A percentile compares a stretch with the other conserved stretches of the same genome.
phyloP scores from a whole-genome alignment of 2,797 vertebrate species.

The Falco naumanni region DNA sequence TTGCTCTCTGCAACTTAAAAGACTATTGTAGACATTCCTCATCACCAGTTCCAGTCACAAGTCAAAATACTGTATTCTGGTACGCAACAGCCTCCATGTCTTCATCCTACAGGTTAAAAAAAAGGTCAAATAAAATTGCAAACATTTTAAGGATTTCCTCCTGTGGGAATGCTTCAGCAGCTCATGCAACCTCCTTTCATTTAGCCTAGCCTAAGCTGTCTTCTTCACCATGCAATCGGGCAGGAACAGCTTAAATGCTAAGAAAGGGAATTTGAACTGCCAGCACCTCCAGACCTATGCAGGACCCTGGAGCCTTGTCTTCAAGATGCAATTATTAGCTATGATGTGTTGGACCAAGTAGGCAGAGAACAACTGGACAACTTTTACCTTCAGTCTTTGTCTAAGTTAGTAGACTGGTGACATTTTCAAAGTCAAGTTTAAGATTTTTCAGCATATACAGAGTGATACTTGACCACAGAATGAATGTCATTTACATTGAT shows the following conservation, averaged over 20 bases:
- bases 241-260: background rate
- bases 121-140: background rate
- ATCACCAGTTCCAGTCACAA: background rate
- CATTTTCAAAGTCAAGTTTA: background rate
- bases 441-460: background rate
- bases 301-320: background rate
- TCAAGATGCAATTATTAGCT: background rate
- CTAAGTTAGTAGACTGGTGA: background rate
- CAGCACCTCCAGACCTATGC: background rate
- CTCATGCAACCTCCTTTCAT: background rate
- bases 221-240: background rate
- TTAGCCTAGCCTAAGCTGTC: background rate
- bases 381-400: background rate
- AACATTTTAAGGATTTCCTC: background rate
- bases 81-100: background rate
- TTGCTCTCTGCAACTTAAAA: background rate
- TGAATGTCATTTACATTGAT: background rate
- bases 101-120: background rate
- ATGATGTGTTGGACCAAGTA: background rate
- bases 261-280: background rate
- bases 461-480: constrained; percentile 29
- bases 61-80: background rate
- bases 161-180: background rate
- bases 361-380: background rate
- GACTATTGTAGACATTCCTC: background rate